Base-by-base conservation (phyloP, 2,888 invertebrate genomes). In the Balanococcus diminutus region DNA sequence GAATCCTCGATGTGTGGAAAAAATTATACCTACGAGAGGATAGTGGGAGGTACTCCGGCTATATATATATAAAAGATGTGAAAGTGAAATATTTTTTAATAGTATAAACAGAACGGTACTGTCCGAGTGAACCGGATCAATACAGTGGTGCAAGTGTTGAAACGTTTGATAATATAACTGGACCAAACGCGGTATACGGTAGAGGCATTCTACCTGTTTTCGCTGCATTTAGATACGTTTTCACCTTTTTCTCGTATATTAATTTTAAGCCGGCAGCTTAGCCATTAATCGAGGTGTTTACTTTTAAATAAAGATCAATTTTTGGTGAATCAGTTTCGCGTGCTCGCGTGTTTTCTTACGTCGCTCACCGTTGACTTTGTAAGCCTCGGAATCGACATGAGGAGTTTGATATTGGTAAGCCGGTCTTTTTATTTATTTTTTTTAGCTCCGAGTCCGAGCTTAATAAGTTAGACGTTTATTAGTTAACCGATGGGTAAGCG, bases 61-160 rank as follows among this genome's bases (percentile, higher is more conserved):
- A 39, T 84, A 67, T 85, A 85, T 85, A 85, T 85, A 85, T 84
- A 84, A 84, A 67, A 85, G 85, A 85, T 85, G 85, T 85, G 85
- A 85, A 85, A 85, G 85, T 85, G 85, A 85, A 79, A 85, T 85
- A 79, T 85, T 85, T 85, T 85, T 85, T 85, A 85, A 85, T 85
- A 75, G 75, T 84, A 61, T 84, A 84, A 84, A 75, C 75, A 67
- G 46, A 75, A 75, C 85, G 79, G 75, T 39, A 85, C 85, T 46
- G 75, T 85, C 75, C 85, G 85, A 85, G 85, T 85, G 85, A 85
- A 85, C 85, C 85, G 85, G 85, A 85, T 85, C 85, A 85, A 85
- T 75, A 85, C 39, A 42, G 85, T 85, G 85, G 85, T 85, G 85
- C 14, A 79, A 75, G 79, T 85, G 79, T 79, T 79, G 46, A 85